Evolutionary conservation across 2,888 invertebrate species (phyloP), one percentile per base, ranked within the genome.

Genomic region (Peribatodes rhomboidaria): DNA sequence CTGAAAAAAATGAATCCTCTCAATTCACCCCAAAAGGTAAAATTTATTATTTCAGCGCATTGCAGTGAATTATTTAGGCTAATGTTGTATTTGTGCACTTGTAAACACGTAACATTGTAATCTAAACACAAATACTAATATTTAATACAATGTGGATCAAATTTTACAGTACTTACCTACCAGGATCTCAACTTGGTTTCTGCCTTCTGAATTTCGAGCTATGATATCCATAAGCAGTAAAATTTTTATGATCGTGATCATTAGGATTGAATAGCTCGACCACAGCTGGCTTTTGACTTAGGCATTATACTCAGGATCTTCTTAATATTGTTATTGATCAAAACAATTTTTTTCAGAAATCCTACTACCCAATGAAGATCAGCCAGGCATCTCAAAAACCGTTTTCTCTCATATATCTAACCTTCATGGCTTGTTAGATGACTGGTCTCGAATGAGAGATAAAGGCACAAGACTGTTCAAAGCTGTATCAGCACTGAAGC

Each of bases 311-410:
- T 27, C 6, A 27, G 27, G 6, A 4, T 27, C 27, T 27, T 27
- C 27, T 27, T n/a, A n/a, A n/a, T n/a, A n/a, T n/a, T n/a, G n/a
- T n/a, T n/a, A n/a, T n/a, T n/a, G n/a, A n/a, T n/a, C n/a, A n/a
- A n/a, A n/a, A n/a, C n/a, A n/a, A n/a, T n/a, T n/a, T n/a, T 42
- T 90, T 89, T 64, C 76, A 92, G 92, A 91, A 74, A 70, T 88
- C 55, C 70, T 78, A 35, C 82, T 86, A 18, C 87, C 89, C 8
- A 85, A 74, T 62, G 90, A 89, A 77, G 86, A 88, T 55, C 77
- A 78, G 18, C 80, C 85, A 31, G 90, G 85, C 4, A 76, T 92
- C 41, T 83, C 89, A 0, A 91, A 87, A 77, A 90, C 89, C 0
- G 86, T 91, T 8, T 91, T 84, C 66, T 86, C 85, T 4, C 92